Evolutionary conservation across 2,888 invertebrate species (phyloP).

Genomic region (Eurytoma adleriae): DNA sequence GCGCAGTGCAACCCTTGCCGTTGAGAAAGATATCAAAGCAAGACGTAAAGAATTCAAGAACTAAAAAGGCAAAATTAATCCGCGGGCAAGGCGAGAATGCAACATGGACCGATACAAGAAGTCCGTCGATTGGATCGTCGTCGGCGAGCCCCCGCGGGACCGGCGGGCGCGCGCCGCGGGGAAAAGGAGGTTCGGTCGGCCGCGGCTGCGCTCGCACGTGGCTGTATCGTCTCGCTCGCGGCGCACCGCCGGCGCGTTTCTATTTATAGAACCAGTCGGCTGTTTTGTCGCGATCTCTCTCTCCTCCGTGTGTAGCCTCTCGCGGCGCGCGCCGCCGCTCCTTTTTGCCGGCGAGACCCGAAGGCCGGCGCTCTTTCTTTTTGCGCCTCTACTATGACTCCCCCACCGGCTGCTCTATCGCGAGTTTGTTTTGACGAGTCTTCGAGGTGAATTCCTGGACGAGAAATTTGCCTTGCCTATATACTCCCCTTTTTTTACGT

Average conservation of each 20-base stretch:
- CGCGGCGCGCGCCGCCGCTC: constrained; percentile 16
- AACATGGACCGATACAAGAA: too few species aligned
- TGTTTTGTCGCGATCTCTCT: constrained; percentile 53
- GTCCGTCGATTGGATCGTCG: too few species aligned
- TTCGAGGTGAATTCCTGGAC: background rate
- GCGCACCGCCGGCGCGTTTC: constrained; percentile 28
- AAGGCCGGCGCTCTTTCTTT: constrained; percentile 13
- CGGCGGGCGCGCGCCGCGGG: too few species aligned
- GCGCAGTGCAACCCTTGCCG: too few species aligned
- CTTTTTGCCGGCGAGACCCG: constrained; percentile 27
- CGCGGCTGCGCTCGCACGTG: constrained; percentile 33
- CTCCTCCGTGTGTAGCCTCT: constrained; percentile 4
- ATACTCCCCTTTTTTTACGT: background rate
- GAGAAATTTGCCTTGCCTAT: background rate
- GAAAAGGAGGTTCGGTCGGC: constrained; percentile 13
- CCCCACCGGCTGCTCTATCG: too few species aligned
- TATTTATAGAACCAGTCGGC: constrained; percentile 52
- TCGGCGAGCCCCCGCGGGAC: too few species aligned
- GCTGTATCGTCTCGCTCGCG: background rate
- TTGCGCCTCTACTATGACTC: too few species aligned
- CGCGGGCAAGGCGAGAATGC: too few species aligned
- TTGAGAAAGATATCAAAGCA: too few species aligned
- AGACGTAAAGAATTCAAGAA: too few species aligned
- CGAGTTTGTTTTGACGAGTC: background rate
- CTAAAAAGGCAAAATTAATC: too few species aligned